phyloP scores from a whole-genome alignment of 2,888 invertebrate species.

The Cephus nigrinus region DNA sequence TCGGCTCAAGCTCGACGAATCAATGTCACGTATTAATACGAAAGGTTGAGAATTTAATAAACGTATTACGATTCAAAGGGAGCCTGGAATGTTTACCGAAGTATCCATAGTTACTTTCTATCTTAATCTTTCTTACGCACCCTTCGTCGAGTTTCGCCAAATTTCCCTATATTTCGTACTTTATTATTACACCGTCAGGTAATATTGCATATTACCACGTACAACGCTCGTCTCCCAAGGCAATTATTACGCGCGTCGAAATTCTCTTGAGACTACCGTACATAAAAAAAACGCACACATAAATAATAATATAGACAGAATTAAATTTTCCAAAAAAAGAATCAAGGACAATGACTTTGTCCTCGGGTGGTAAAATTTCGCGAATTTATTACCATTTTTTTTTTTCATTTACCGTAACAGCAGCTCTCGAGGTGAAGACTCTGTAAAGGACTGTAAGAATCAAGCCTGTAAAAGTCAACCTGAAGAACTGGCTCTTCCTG shows the following conservation, averaged over 20 bases:
- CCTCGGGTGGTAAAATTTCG: neutral
- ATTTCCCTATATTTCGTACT: neutral
- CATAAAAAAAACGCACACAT: neutral
- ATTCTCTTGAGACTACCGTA: neutral
- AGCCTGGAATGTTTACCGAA: neutral
- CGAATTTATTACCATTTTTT: too few species aligned
- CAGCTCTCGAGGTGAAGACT: neutral
- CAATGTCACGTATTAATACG: neutral
- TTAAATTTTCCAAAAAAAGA: neutral
- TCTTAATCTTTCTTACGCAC: neutral
- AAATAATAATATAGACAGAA: neutral
- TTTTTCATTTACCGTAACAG: neutral
- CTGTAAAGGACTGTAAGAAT: neutral
- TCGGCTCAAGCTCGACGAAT: neutral
- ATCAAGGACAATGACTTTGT: neutral
- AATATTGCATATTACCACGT: neutral
- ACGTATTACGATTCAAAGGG: neutral
- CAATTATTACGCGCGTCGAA: neutral
- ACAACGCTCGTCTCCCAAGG: neutral
- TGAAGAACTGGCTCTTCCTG: neutral
- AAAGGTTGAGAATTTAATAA: neutral
- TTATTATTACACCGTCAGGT: neutral
- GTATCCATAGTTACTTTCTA: neutral
- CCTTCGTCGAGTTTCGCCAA: neutral
- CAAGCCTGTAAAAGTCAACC: neutral